Base-by-base conservation (phyloP, 2,888 invertebrate genomes). In the Polymixis lichenea region DNA sequence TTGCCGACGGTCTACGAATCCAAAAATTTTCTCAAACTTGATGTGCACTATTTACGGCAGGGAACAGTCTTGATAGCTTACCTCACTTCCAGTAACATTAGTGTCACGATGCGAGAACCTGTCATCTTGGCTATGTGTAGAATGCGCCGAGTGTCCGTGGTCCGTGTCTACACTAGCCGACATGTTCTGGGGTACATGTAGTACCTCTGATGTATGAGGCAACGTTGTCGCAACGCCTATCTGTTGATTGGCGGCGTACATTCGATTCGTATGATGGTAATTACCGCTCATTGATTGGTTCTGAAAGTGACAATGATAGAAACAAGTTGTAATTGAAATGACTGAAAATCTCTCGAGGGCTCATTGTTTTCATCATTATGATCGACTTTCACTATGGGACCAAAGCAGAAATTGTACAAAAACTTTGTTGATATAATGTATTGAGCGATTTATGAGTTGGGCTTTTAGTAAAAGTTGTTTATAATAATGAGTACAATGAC, bases 171-270 rank as follows among this genome's bases (percentile, higher is more conserved):
- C 89, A 51, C 91, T 89, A 55, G 84, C 86, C 1, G 91, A 53
- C 75, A 91, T 82, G 62, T 89, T 90, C 61, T 91, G 92, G 28
- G 90, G 91, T 0, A 86, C 86, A 77, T 93, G 92, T 69, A 92
- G 58, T 17, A 89, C 84, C 46, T 95, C 95, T 2, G 93, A 83
- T 0, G 93, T 87, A 65, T 96, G 96, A 0, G 95, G 95, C 77
- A 97, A 84, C 0, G 96, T 97, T 0, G 96, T 96, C 11, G 96
- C 96, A 1, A 96, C 96, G 2, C 97, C 97, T 70, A 96, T 95
- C 85, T 82, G 81, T 62, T 96, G 96, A 81, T 97, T 97, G 2
- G 96, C 94, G 1, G 95, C 95, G 80, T 94, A 96, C 93, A 95
- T 94, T 25, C 96, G 91, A 70, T 93, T 94, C 5, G 93, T 88